A percentile compares a stretch with the other conserved stretches of the same genome.
phyloP scores from a whole-genome alignment of 2,797 vertebrate genomes.

The Botia almorhae region DNA sequence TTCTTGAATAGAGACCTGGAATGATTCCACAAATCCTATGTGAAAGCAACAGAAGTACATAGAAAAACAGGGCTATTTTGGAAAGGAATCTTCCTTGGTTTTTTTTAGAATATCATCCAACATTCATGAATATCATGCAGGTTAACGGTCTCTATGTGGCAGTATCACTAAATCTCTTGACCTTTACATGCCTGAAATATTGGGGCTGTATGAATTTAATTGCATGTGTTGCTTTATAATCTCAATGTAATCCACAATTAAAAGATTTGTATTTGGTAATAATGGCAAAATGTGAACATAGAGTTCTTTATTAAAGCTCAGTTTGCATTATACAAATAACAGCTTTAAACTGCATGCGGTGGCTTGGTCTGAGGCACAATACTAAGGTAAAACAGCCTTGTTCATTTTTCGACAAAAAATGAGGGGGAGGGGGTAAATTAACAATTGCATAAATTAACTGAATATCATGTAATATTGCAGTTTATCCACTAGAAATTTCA shows the following conservation, averaged over 20 bases:
- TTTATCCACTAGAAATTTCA: constrained; percentile 69
- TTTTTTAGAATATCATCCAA: neutral
- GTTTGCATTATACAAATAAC: constrained; percentile 84
- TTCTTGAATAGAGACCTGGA: neutral
- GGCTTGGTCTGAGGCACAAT: constrained; percentile 84
- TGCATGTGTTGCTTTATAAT: too few relatives aligned
- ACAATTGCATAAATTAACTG: constrained; percentile 81
- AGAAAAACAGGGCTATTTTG: neutral
- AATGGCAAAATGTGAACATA: constrained; percentile 72
- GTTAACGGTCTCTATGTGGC: too few relatives aligned
- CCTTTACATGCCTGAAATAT: too few relatives aligned
- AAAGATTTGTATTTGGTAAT: neutral
- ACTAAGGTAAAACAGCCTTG: constrained; percentile 71
- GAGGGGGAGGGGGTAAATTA: neutral
- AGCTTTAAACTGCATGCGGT: constrained; percentile 84
- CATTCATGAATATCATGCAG: neutral
- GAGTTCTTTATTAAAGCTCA: constrained; percentile 88
- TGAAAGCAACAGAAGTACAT: neutral
- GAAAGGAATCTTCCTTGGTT: neutral
- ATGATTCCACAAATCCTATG: neutral
- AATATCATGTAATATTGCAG: constrained; percentile 76
- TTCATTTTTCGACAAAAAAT: constrained; percentile 58
- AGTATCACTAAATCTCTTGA: too few relatives aligned
- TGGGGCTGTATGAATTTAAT: too few relatives aligned
- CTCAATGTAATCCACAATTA: neutral